A percentile compares a stretch with the other conserved stretches of the same genome.
Evolutionary conservation across 53 echinoderm and acorn worm genomes (phyloP).

Genomic region (Glandiceps talaboti): DNA sequence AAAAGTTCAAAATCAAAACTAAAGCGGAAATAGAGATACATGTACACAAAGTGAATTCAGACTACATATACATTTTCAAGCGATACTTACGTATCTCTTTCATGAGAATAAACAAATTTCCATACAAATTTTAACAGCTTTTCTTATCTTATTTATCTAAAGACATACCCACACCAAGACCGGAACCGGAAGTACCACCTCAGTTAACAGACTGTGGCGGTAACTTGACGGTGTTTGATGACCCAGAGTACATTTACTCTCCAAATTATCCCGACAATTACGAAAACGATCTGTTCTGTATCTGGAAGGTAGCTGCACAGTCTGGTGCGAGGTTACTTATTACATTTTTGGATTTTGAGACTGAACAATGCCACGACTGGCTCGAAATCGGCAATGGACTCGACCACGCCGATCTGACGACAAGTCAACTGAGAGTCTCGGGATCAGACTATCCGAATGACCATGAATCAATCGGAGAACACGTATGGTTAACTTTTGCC

Average conservation of each 20-base stretch:
- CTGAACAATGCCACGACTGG: not conserved
- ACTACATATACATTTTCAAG: no score
- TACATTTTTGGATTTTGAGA: not conserved
- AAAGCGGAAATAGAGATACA: no score
- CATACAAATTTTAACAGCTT: no score
- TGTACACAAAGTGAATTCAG: no score
- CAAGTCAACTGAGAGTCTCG: not conserved
- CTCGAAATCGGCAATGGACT: not conserved
- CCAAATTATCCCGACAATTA: slow-evolving; percentile 35
- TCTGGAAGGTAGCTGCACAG: slow-evolving; percentile 20
- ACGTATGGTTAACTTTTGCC: slow-evolving; percentile 26
- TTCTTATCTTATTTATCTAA: no score
- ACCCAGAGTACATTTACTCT: slow-evolving; percentile 18
- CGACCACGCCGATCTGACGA: not conserved
- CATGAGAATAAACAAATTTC: no score
- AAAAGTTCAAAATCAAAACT: no score
- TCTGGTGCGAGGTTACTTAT: slow-evolving; percentile 3
- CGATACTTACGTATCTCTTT: no score
- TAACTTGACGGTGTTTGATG: not conserved
- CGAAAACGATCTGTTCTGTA: slow-evolving; percentile 26
- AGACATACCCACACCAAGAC: not conserved
- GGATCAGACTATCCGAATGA: not conserved
- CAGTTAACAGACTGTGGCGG: not conserved
- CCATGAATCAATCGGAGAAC: not conserved
- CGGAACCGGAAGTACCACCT: not conserved